Conservation (phyloP, 1,140 invertebrate species). For the Macrostomum lignano region DNA sequence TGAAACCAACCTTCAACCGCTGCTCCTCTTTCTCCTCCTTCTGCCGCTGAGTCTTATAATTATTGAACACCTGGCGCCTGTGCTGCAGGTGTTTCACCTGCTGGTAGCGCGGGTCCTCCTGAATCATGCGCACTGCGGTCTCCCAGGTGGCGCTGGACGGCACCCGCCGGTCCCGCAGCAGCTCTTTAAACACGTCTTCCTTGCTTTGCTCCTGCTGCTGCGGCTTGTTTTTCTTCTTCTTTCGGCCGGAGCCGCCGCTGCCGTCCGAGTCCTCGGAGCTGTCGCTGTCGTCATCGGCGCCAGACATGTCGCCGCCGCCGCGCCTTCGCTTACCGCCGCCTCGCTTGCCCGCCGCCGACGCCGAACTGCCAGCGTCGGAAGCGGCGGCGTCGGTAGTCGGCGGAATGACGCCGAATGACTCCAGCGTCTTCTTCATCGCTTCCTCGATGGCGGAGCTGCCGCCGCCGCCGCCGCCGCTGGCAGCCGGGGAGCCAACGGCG, state of each 20-base stretch:
- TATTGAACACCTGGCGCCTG: conserved; percentile 87
- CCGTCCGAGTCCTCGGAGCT: not conserved
- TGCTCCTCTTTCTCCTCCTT: conserved; percentile 92
- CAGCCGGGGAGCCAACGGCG: no score
- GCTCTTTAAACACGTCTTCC: not conserved
- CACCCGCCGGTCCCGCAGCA: conserved; percentile 37
- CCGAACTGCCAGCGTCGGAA: not conserved
- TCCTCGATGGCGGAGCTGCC: conserved; percentile 46
- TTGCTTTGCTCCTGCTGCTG: no score
- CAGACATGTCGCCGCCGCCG: no score
- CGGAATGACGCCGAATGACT: conserved; percentile 12
- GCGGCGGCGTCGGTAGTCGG: not conserved
- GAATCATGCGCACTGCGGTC: conserved; percentile 72
- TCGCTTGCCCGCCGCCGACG: no score
- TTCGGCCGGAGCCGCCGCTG: not conserved
- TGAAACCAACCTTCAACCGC: no score
- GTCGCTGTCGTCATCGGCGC: not conserved
- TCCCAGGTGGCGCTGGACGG: conserved; percentile 85
- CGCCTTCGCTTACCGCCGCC: no score
- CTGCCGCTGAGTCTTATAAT: conserved; percentile 77
- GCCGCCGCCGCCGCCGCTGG: conserved; percentile 8
- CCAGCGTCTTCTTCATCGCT: conserved; percentile 67
- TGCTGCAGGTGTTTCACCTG: conserved; percentile 80
- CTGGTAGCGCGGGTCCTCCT: conserved; percentile 62
- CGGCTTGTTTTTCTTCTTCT: no score